A percentile compares a stretch with the other conserved stretches of the same genome.
These are phyloP conservation scores for Phaethon lepturus DNA, from an alignment of 2,113 vertebrate species.

Conservation along the genomic window DNA sequence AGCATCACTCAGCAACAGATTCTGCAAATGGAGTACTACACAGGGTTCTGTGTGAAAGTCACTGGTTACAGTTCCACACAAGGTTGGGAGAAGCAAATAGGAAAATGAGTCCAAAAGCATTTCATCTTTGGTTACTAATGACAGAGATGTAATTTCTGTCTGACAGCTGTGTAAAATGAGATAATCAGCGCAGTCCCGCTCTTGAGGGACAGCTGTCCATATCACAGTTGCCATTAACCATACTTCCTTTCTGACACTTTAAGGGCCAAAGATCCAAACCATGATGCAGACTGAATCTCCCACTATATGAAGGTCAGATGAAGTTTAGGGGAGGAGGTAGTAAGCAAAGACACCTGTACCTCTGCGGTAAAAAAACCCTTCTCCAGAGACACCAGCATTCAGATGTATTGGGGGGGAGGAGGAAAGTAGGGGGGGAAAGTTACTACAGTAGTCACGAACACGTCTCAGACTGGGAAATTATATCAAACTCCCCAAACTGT, in stretches of 20 bases:
- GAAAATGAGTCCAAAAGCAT: not conserved
- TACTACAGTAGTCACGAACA: not conserved
- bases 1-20: not conserved
- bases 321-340: not conserved
- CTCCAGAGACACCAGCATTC: not conserved
- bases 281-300: not conserved
- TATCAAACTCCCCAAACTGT: not conserved
- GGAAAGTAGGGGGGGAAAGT: not conserved
- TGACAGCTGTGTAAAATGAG: slow-evolving; percentile 43
- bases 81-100: not conserved
- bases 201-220: slow-evolving; percentile 28
- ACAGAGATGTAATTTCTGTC: not conserved
- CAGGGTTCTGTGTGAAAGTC: not conserved
- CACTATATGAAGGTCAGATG: not conserved
- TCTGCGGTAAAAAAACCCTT: not conserved
- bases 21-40: not conserved
- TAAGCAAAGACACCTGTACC: not conserved
- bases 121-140: not conserved
- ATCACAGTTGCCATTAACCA: not conserved
- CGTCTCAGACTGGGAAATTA: not conserved
- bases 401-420: not conserved
- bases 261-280: not conserved
- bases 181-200: not conserved
- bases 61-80: not conserved
- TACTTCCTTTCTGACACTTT: not conserved